These are phyloP conservation scores for Philopotamus ludificatus DNA, from an alignment of 1,140 invertebrate species.

Conservation along the genomic window DNA sequence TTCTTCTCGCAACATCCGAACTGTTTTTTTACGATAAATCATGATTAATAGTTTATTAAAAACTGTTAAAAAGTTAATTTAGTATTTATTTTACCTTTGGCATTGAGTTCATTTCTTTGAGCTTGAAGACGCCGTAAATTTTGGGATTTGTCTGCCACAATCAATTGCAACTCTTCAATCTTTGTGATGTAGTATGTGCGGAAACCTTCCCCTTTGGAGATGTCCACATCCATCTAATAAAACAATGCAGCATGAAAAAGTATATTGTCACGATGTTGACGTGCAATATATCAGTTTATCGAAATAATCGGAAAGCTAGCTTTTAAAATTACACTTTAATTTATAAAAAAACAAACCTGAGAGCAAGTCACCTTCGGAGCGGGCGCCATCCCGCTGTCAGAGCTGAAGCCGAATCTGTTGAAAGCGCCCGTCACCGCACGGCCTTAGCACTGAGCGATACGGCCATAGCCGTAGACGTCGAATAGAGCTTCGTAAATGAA, in stretches of 20 bases:
- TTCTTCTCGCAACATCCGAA: slow-evolving; percentile 96
- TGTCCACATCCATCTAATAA: slow-evolving; percentile 91
- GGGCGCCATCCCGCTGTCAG: slow-evolving; percentile 3
- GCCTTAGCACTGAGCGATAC: no score
- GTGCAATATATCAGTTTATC: no score
- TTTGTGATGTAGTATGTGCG: slow-evolving; percentile 94
- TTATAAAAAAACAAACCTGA: not conserved
- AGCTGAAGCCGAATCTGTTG: no score
- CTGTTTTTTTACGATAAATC: no score
- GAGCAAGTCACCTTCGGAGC: not conserved
- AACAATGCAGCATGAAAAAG: no score
- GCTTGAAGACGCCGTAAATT: slow-evolving; percentile 96
- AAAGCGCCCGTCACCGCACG: not conserved
- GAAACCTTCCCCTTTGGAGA: slow-evolving; percentile 83
- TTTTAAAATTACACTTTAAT: not conserved
- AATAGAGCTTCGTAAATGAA: no score
- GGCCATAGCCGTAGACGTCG: no score
- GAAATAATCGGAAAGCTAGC: not conserved
- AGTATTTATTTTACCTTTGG: slow-evolving; percentile 83
- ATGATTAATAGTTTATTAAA: no score
- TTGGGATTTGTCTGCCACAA: slow-evolving; percentile 96
- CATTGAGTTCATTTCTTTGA: slow-evolving; percentile 98
- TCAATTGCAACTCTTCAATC: slow-evolving; percentile 93
- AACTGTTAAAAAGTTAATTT: no score
- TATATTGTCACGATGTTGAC: no score